phyloP scores from a whole-genome alignment of 1,140 invertebrate species.

The Berghia stephanieae region DNA sequence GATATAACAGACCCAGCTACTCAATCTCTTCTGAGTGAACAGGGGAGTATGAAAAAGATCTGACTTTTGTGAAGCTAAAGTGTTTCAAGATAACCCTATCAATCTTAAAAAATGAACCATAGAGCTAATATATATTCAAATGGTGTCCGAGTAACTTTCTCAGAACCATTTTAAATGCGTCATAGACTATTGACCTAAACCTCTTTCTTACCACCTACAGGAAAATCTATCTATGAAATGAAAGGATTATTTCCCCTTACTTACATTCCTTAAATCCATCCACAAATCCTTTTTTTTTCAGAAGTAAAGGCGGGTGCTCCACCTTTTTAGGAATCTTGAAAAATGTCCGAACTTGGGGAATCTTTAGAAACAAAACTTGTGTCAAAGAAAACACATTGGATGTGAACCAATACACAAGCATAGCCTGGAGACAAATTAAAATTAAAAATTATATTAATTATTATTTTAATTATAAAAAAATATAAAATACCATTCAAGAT shows the following conservation, averaged over 20 bases:
- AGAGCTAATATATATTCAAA: background rate
- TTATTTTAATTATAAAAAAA: no score
- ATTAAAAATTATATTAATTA: background rate
- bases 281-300: slow-evolving; percentile 80
- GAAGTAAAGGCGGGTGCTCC: slow-evolving; percentile 71
- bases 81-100: no score
- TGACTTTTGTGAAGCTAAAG: no score
- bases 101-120: background rate
- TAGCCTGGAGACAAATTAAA: slow-evolving; percentile 70
- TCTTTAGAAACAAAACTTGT: slow-evolving; percentile 82
- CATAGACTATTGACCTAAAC: background rate
- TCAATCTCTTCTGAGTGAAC: no score
- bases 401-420: slow-evolving; percentile 90
- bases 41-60: no score
- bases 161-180: background rate
- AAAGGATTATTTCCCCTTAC: slow-evolving; percentile 54
- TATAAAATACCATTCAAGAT: no score
- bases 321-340: slow-evolving; percentile 81
- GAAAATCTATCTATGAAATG: background rate
- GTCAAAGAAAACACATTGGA: slow-evolving; percentile 88
- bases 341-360: slow-evolving; percentile 77
- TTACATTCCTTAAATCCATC: slow-evolving; percentile 85
- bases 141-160: background rate
- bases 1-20: no score
- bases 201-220: background rate